Evolutionary conservation across 2,113 vertebrate species (phyloP).

Genomic region (Anhinga rufa): DNA sequence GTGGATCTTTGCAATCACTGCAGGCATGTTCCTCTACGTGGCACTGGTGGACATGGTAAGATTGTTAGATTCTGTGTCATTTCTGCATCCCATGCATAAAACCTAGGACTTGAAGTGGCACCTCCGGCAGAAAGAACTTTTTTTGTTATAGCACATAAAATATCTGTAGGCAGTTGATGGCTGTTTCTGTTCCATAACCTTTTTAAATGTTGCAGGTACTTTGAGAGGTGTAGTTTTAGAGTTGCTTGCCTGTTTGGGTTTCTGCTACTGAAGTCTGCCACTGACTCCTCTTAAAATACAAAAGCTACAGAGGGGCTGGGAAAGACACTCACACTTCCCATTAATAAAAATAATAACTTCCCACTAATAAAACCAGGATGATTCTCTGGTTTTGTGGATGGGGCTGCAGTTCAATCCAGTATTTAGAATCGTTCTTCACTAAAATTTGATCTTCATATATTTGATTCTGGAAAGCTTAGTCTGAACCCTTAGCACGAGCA

Average conservation of each 20-base stretch:
- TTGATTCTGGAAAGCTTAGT: background rate
- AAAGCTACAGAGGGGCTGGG: background rate
- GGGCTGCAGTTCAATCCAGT: background rate
- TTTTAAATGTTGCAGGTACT: background rate
- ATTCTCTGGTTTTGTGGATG: background rate
- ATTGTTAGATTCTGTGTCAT: background rate
- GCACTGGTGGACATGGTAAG: slow-evolving; percentile 98
- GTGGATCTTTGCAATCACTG: slow-evolving; percentile 97
- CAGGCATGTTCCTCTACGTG: slow-evolving; percentile 99
- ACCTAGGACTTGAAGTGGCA: background rate
- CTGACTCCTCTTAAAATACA: background rate
- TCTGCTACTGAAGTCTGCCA: background rate
- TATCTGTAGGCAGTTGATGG: background rate
- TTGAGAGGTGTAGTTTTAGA: background rate
- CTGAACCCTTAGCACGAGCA: background rate
- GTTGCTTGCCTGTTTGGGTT: background rate
- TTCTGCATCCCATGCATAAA: background rate
- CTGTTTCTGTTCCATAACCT: background rate
- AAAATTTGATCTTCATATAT: no score
- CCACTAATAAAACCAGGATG: background rate
- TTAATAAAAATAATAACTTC: background rate
- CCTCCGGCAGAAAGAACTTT: background rate
- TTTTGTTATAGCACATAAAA: background rate
- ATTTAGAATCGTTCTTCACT: background rate
- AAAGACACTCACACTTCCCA: background rate